Conservation (phyloP, 53 echinoderm and acorn worm species). For the Holothuria leucospilota region DNA sequence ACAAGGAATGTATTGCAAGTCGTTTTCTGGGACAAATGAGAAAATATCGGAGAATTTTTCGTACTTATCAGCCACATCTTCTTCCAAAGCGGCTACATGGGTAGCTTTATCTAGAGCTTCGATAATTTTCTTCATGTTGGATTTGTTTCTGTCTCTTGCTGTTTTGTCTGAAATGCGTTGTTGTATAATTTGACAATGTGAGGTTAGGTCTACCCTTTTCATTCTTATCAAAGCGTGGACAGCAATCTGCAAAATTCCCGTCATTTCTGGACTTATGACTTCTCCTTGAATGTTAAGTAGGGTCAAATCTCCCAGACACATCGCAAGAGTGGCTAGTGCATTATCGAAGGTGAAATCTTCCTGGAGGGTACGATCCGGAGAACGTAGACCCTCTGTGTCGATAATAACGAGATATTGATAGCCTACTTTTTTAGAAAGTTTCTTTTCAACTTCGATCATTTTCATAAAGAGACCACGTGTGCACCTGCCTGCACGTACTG, state of each 20-base stretch:
- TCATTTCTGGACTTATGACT: conserved; percentile 12
- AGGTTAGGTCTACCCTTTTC: conserved; percentile 16
- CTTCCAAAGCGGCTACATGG: background rate
- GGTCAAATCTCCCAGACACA: conserved; percentile 25
- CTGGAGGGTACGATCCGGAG: conserved; percentile 6
- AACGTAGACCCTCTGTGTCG: conserved; percentile 30
- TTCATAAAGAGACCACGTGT: conserved; percentile 31
- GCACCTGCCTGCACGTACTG: conserved; percentile 31
- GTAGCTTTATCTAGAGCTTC: conserved; percentile 32
- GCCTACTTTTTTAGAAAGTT: background rate
- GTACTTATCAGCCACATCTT: conserved; percentile 24
- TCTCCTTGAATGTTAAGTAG: conserved; percentile 28
- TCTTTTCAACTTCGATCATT: conserved; percentile 6
- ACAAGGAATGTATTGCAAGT: conserved; percentile 4
- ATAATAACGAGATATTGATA: conserved; percentile 22
- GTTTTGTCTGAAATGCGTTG: conserved; percentile 21
- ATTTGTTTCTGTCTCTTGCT: conserved; percentile 6
- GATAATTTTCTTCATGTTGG: conserved; percentile 11
- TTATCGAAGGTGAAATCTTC: conserved; percentile 24
- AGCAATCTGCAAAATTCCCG: conserved; percentile 31
- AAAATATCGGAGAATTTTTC: conserved; percentile 21
- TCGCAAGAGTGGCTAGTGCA: conserved; percentile 19
- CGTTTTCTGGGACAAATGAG: conserved; percentile 28
- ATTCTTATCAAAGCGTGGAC: conserved; percentile 44
- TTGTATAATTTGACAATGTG: conserved; percentile 41